These are phyloP conservation scores for Pachymerium ferrugineum DNA, from an alignment of 2,888 invertebrate species.

Conservation along the genomic window DNA sequence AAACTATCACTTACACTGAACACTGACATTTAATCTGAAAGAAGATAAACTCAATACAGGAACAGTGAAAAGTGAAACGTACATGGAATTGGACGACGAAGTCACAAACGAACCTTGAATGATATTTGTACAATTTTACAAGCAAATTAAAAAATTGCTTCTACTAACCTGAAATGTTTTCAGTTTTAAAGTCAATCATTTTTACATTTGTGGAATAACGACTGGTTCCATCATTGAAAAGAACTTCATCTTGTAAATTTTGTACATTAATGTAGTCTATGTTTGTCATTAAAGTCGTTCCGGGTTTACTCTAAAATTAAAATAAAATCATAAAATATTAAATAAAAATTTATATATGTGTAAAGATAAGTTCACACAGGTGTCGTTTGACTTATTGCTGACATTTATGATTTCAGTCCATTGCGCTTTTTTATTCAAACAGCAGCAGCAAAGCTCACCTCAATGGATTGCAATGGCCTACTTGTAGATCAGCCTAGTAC, in stretches of 20 bases:
- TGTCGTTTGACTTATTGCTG: too few relatives aligned
- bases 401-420: too few relatives aligned
- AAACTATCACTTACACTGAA: neutral
- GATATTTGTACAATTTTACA: too few relatives aligned
- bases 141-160: neutral
- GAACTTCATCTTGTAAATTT: neutral
- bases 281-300: neutral
- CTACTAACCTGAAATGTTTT: neutral
- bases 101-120: neutral
- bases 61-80: neutral
- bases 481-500: too few relatives aligned
- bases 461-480: too few relatives aligned
- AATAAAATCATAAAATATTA: neutral
- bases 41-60: neutral
- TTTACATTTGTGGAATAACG: neutral
- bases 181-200: neutral
- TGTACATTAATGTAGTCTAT: neutral
- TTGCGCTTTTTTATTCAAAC: too few relatives aligned
- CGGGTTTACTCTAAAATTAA: neutral
- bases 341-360: neutral
- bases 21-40: neutral
- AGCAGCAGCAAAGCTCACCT: too few relatives aligned
- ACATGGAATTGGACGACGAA: neutral
- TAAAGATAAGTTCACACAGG: too few relatives aligned
- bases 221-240: neutral